These are phyloP conservation scores for Colossoma macropomum DNA, from an alignment of 2,113 vertebrate species.

Conservation along the genomic window DNA sequence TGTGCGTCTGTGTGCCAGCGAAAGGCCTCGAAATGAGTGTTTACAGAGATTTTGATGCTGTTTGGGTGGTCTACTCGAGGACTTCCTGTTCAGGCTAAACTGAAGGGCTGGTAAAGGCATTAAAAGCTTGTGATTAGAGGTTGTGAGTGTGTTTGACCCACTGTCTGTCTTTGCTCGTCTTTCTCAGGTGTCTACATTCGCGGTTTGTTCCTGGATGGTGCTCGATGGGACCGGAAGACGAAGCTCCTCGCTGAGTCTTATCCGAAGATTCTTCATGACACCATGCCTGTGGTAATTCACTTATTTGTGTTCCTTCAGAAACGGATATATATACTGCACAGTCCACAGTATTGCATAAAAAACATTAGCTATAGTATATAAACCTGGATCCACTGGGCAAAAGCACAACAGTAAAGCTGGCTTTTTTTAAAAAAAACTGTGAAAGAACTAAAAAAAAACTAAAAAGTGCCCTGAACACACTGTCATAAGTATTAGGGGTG, in stretches of 20 bases:
- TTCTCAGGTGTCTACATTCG: slow-evolving; percentile 83
- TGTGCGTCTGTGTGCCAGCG: slow-evolving; percentile 9
- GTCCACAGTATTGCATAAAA: too few relatives aligned
- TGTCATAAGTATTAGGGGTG: too few relatives aligned
- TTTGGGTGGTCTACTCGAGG: neutral
- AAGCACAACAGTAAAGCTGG: too few relatives aligned
- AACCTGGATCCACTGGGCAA: too few relatives aligned
- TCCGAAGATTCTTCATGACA: slow-evolving; percentile 87
- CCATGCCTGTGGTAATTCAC: slow-evolving; percentile 83
- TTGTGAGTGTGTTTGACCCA: slow-evolving; percentile 21
- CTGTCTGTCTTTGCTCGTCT: neutral
- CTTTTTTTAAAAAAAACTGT: too few relatives aligned
- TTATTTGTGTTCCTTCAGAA: neutral
- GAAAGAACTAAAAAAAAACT: too few relatives aligned
- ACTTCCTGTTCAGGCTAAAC: slow-evolving; percentile 10
- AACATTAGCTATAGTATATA: too few relatives aligned
- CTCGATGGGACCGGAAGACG: slow-evolving; percentile 85
- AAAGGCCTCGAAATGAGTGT: neutral
- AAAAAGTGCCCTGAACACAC: too few relatives aligned
- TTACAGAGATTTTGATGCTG: slow-evolving; percentile 20
- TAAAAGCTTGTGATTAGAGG: neutral
- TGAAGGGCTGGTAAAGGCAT: neutral
- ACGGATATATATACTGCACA: slow-evolving; percentile 3
- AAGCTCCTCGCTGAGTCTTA: slow-evolving; percentile 85
- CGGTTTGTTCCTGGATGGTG: slow-evolving; percentile 88